Evolutionary conservation across 1,140 invertebrate species (phyloP).

Genomic region (Brachionus angularis): DNA sequence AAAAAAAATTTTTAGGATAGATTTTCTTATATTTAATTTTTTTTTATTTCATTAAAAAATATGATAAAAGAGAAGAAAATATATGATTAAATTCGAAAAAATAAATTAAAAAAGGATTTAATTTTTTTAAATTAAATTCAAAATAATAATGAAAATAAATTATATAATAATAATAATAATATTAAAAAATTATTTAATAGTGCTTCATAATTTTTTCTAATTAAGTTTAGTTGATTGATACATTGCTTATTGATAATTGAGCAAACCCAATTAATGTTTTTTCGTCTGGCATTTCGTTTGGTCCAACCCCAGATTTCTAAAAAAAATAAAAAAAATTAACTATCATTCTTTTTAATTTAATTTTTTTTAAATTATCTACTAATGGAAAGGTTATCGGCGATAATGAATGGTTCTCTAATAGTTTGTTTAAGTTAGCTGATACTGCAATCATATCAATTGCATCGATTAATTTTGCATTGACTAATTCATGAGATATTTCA

Average conservation of each 20-base stretch:
- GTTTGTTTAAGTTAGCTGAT: constrained; percentile 30
- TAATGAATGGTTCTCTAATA: constrained; percentile 4
- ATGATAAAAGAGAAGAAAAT: too few species aligned
- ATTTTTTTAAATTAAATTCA: too few species aligned
- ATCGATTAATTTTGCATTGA: constrained; percentile 42
- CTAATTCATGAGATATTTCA: constrained; percentile 32
- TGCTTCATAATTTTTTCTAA: neutral
- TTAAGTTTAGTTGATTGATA: neutral
- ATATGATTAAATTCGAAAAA: too few species aligned
- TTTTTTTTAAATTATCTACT: neutral
- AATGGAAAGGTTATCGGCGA: constrained; percentile 26
- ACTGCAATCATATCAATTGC: constrained; percentile 36
- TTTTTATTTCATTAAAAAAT: too few species aligned
- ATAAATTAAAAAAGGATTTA: too few species aligned
- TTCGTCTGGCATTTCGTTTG: constrained; percentile 82
- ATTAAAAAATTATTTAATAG: too few species aligned
- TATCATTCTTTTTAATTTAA: neutral
- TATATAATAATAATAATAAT: too few species aligned
- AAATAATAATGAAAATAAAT: too few species aligned
- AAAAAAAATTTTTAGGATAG: too few species aligned
- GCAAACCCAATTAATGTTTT: constrained; percentile 90
- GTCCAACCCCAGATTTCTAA: constrained; percentile 74
- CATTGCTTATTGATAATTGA: constrained; percentile 74
- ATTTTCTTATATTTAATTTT: too few species aligned
- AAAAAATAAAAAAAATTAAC: constrained; percentile 52